A percentile compares a stretch with the other conserved stretches of the same genome.
Conservation (phyloP, 2,113 vertebrate species). For the Callipepla californica region DNA sequence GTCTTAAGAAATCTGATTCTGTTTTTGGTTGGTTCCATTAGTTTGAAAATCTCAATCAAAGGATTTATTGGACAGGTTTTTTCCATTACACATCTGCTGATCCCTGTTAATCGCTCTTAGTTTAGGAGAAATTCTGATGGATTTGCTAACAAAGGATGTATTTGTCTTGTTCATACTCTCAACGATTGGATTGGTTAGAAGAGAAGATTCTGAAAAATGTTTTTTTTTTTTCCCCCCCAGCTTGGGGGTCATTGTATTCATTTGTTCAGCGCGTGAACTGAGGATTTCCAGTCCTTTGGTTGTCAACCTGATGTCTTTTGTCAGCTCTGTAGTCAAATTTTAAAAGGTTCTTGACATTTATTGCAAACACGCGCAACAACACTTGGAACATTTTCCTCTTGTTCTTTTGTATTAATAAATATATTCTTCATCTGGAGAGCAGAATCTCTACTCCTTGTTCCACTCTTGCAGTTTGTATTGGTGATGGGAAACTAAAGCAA, state of each 20-base stretch:
- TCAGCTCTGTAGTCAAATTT: slow-evolving; percentile 43
- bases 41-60: background rate
- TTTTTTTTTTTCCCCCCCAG: background rate
- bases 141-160: background rate
- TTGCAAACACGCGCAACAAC: slow-evolving; percentile 47
- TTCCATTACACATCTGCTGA: background rate
- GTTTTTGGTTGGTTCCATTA: background rate
- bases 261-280: slow-evolving; percentile 10
- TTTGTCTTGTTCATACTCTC: background rate
- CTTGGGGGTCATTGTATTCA: background rate
- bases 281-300: slow-evolving; percentile 6
- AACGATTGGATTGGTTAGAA: background rate
- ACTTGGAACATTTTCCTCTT: slow-evolving; percentile 46
- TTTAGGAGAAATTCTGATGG: background rate
- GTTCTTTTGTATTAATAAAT: slow-evolving; percentile 58
- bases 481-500: slow-evolving; percentile 34
- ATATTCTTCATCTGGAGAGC: slow-evolving; percentile 21
- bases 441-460: background rate
- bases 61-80: background rate
- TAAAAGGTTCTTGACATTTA: slow-evolving; percentile 7
- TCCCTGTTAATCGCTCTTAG: background rate
- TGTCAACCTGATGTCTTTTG: slow-evolving; percentile 49
- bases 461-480: background rate
- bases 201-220: background rate
- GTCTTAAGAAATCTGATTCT: background rate